phyloP scores from a whole-genome alignment of 2,797 vertebrate genomes.

The Vultur gryphus region DNA sequence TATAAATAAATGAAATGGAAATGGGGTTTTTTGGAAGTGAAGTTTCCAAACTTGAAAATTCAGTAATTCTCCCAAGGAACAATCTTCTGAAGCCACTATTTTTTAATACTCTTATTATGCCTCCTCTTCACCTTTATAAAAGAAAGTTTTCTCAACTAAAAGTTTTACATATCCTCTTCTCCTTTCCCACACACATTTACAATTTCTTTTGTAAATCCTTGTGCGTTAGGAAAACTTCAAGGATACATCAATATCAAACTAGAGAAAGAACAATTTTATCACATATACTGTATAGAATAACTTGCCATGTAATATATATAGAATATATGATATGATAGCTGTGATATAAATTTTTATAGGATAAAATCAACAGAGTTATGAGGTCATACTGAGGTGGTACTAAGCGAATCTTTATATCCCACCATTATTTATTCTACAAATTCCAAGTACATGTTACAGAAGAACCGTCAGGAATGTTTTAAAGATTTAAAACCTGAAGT shows the following conservation, averaged over 20 bases:
- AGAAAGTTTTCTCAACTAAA: not conserved
- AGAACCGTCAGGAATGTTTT: conserved; percentile 6
- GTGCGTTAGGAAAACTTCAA: not conserved
- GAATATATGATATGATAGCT: not conserved
- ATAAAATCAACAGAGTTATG: not conserved
- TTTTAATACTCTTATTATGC: not conserved
- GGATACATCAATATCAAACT: not conserved
- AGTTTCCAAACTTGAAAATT: not conserved
- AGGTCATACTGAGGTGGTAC: not conserved
- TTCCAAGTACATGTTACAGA: not conserved
- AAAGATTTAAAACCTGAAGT: conserved; percentile 20
- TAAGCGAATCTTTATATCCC: not conserved
- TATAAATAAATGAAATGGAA: not conserved
- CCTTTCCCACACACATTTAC: not conserved
- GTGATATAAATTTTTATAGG: not conserved
- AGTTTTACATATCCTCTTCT: not conserved
- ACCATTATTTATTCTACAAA: not conserved
- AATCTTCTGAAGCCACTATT: not conserved
- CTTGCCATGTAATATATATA: not conserved
- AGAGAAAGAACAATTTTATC: not conserved
- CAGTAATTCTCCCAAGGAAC: not conserved
- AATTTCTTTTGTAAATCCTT: not conserved
- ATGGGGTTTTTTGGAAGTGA: not conserved
- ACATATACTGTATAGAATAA: not conserved
- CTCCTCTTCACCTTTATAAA: not conserved